phyloP scores from a whole-genome alignment of 2,113 vertebrate species.

The Aldabrachelys gigantea region DNA sequence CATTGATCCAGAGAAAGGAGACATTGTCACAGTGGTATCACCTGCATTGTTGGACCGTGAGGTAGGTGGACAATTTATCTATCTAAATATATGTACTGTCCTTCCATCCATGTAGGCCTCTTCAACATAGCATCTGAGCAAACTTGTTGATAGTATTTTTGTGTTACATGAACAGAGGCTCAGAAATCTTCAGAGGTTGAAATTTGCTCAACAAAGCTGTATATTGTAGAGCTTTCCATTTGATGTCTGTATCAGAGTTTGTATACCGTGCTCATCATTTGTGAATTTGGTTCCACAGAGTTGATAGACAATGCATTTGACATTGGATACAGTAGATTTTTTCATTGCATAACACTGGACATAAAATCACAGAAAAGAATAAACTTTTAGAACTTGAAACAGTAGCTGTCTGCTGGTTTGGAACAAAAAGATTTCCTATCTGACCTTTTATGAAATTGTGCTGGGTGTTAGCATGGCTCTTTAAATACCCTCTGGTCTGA shows the following conservation, averaged over 20 bases:
- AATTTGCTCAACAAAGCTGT: not conserved
- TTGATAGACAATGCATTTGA: not conserved
- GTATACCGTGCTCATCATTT: not conserved
- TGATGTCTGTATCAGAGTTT: accelerated
- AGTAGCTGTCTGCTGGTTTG: not conserved
- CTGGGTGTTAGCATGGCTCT: not conserved
- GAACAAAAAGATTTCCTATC: not conserved
- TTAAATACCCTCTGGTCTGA: not conserved
- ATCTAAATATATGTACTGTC: not conserved
- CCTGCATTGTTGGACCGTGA: slow-evolving; percentile 91
- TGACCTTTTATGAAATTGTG: not conserved
- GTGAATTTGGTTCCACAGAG: accelerated
- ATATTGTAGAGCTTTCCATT: not conserved
- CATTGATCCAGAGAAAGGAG: slow-evolving; percentile 94
- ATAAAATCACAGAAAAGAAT: not conserved
- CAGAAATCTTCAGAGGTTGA: accelerated
- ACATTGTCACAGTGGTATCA: slow-evolving; percentile 95
- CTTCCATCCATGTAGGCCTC: accelerated
- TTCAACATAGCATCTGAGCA: accelerated
- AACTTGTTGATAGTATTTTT: accelerated
- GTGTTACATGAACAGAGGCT: not conserved
- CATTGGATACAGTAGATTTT: not conserved
- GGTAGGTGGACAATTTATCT: slow-evolving; percentile 73
- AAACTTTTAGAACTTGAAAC: not conserved
- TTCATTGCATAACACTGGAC: not conserved